These are phyloP conservation scores for Cheilosia grossa DNA, from an alignment of 2,888 invertebrate species.

Conservation along the genomic window DNA sequence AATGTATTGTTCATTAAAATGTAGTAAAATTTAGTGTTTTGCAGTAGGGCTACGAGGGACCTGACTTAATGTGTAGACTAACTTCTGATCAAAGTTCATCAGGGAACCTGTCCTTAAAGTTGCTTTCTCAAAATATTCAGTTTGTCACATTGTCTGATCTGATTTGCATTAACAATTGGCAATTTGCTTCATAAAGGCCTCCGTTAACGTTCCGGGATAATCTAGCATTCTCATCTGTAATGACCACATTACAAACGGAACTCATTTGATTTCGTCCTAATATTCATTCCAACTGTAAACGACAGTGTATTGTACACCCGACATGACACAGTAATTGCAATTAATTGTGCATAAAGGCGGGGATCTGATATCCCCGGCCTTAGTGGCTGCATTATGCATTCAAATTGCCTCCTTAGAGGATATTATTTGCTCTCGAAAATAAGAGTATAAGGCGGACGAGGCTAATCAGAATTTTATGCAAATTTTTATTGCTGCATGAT, in stretches of 20 bases:
- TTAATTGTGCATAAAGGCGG: conserved; percentile 71
- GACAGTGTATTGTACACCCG: not conserved
- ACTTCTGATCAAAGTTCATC: too few relatives aligned
- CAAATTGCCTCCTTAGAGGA: conserved; percentile 70
- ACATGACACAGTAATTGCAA: conserved; percentile 68
- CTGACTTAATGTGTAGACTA: too few relatives aligned
- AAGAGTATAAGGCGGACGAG: conserved; percentile 2
- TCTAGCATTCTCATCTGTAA: conserved; percentile 23
- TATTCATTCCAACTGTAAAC: conserved; percentile 3
- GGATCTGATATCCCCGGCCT: conserved; percentile 38
- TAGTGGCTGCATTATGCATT: conserved; percentile 63
- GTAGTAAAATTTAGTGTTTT: too few relatives aligned
- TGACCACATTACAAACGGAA: conserved; percentile 39
- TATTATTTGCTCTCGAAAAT: conserved; percentile 26
- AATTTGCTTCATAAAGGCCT: conserved; percentile 46
- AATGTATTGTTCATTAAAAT: too few relatives aligned
- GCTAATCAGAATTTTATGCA: conserved; percentile 71
- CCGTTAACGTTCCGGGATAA: conserved; percentile 35
- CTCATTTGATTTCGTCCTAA: conserved; percentile 30
- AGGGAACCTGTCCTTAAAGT: too few relatives aligned
- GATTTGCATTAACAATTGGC: conserved; percentile 61
- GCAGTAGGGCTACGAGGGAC: too few relatives aligned
- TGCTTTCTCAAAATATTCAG: too few relatives aligned
- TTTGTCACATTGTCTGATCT: not conserved
- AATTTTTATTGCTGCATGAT: conserved; percentile 75